Evolutionary conservation across 2,797 vertebrate species (phyloP).

Genomic region (Balearica regulorum): DNA sequence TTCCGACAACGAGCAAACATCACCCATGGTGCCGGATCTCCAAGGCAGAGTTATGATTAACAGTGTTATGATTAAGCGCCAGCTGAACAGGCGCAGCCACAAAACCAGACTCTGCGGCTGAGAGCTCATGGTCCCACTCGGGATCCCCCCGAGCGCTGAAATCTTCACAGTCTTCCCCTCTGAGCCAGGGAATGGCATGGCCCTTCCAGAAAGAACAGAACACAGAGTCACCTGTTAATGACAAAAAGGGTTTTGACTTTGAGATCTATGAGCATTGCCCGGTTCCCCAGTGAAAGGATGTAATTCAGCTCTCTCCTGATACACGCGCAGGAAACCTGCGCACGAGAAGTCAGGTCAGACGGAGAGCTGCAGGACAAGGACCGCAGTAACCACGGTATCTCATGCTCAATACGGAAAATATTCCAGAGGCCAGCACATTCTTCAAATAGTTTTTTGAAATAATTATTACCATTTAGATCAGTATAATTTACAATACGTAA

Average conservation of each 20-base stretch:
- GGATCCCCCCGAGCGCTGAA: background rate
- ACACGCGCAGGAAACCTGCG: background rate
- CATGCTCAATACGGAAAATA: background rate
- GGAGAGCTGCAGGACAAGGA: background rate
- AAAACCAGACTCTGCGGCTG: background rate
- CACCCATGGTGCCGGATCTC: background rate
- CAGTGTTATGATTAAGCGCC: background rate
- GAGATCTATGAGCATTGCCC: background rate
- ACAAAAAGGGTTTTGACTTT: background rate
- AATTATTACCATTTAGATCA: background rate
- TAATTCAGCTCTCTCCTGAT: background rate
- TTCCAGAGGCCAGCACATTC: background rate
- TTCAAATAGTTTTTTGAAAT: background rate
- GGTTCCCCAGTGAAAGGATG: background rate
- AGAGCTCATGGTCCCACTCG: background rate
- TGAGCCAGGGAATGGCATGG: background rate
- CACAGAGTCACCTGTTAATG: background rate
- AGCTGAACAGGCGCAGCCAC: background rate
- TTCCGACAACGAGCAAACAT: background rate
- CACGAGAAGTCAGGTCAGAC: background rate
- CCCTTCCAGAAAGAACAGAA: slow-evolving; percentile 19
- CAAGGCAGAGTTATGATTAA: background rate
- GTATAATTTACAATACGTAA: background rate
- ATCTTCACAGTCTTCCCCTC: background rate
- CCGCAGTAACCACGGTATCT: background rate